These are phyloP conservation scores for Sebastes nivosus DNA, from an alignment of 2,797 vertebrate species.

Conservation along the genomic window DNA sequence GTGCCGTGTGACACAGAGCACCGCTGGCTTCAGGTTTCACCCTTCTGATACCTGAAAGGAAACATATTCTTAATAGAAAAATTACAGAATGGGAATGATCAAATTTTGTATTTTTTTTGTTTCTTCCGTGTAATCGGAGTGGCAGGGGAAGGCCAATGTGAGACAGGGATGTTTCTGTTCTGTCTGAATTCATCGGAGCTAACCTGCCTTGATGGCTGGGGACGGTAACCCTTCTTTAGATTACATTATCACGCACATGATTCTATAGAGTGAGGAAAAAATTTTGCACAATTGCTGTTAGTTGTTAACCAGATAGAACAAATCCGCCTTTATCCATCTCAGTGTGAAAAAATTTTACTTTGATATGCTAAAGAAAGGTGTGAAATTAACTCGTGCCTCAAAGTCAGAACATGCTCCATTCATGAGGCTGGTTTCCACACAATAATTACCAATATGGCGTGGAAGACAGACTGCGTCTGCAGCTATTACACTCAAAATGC, in stretches of 20 bases:
- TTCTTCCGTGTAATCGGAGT: conserved; percentile 11
- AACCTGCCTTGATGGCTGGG: conserved; percentile 6
- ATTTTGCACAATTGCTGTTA: conserved; percentile 45
- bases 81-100: conserved; percentile 22
- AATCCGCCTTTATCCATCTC: conserved; percentile 11
- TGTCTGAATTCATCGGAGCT: conserved; percentile 18
- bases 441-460: conserved; percentile 54
- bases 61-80: conserved; percentile 55
- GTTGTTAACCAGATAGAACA: conserved; percentile 39
- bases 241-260: conserved; percentile 7
- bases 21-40: conserved; percentile 22
- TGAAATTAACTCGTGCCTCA: conserved; percentile 48
- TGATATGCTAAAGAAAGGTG: conserved; percentile 65
- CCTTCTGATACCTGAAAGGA: conserved; percentile 19
- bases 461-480: conserved; percentile 51
- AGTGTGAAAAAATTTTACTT: conserved; percentile 32
- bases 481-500: conserved; percentile 71
- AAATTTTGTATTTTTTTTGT: neutral
- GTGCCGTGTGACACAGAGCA: conserved; percentile 24
- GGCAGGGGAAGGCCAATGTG: conserved; percentile 15
- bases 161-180: conserved; percentile 1
- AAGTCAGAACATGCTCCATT: conserved; percentile 55
- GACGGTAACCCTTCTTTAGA: conserved; percentile 5
- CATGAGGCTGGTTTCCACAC: conserved; percentile 47
- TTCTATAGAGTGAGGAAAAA: neutral